Evolutionary conservation across 2,113 vertebrate species (phyloP), one percentile per base, ranked within the genome.

Genomic region (Mystacornis crossleyi): DNA sequence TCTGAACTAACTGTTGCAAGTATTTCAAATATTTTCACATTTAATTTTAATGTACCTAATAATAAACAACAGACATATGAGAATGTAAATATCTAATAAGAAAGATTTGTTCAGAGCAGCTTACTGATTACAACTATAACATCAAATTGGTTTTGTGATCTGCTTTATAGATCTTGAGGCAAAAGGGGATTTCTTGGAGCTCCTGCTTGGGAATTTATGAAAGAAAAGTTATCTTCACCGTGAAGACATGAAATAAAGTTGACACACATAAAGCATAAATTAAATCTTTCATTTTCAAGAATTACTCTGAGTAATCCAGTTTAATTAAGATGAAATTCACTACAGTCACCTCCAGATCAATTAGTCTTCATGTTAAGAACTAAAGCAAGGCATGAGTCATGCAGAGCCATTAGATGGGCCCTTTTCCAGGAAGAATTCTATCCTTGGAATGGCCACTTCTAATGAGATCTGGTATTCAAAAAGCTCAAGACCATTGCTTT

Each of bases 151-250:
- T 97, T 96, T 96, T 97, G 95, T 96, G 95, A 92, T 96, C 96
- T 97, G 67, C 95, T 96, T 97, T 96, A 74, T 96, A 96, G 95
- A 97, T 96, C 95, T 96, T 95, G 95, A 96, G 93, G 85, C 95
- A 94, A 97, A 96, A 93, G 93, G 95, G 87, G 92, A 96, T 96
- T 96, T 97, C 95, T 94, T 94, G 95, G 95, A 96, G 79, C 79
- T 96, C 92, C 93, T 94, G 87, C 95, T 94, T 96, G 75, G 89
- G 95, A 96, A 97, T 96, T 96, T 96, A 70, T 95, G 94, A 96
- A 94, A 96, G 95, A 96, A 97, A 95, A 91, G 42, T 94, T 95
- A 90, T 89, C 95, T 95, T 86, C 92, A 94, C 64, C 79, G 0
- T 69, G 95, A 95, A 96, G 95, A 95, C 82, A 82, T 95, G 95